Base-by-base conservation (phyloP, 2,113 vertebrate genomes). In the Ondatra zibethicus region DNA sequence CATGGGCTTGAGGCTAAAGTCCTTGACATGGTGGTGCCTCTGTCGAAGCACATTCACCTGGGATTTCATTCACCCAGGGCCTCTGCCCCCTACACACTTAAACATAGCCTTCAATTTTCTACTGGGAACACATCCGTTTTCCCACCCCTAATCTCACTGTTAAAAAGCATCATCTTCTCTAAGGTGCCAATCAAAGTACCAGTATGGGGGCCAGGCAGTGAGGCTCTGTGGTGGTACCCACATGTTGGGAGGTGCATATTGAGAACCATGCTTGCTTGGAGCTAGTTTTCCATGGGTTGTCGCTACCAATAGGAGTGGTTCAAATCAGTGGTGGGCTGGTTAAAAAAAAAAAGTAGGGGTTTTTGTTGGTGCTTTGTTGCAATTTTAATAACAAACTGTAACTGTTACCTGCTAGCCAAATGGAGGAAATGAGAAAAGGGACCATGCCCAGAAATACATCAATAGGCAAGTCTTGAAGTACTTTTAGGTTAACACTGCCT, bases 401-500 rank as follows among this genome's bases (percentile, higher is more conserved):
- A 97, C 25, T 45, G 31, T 68, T 1, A 0, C 66, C 88, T 97
- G 77, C 63, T 93, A 92, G 86, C 93, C 81, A 90, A 68, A 95
- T 75, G 52, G 91, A 96, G 6, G 86, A 16, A 58, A 1, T 23
- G 42, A 88, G 84, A 84, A 82, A 93, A 76, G 58, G 13, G 84
- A 87, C 52, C 7, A 0, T 5, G 92, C 23, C 92, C 89, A 36
- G 39, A 97, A 72, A 93, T 80, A 94, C 89, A 97, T 95, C 92
- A 92, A 91, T 85, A 96, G 96, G 96, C 45, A 95, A 96, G 95
- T 77, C 97, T 66, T 66, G 87, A 61, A 95, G 78, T 91, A 97
- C 96, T 98, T 93, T 95, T 97, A 97, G 97, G 96, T 97, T 98
- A 98, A 94, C 78, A 66, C 93, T 76, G 91, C 65, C 97, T 98